Evolutionary conservation across 2,113 vertebrate species (phyloP).

Genomic region (Tyrannus savana): DNA sequence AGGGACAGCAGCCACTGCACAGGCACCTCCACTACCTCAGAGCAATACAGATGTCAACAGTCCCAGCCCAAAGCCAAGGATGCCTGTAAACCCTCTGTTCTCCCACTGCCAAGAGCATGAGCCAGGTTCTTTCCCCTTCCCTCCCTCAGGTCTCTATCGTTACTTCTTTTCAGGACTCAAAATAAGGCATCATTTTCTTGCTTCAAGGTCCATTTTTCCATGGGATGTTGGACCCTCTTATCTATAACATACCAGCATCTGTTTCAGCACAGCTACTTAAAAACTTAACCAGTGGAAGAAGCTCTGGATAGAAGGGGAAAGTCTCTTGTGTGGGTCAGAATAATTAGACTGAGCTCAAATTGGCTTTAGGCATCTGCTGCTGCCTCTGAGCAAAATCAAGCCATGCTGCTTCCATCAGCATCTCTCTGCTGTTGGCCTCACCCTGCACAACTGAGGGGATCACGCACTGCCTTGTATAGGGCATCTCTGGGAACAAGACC

Average conservation of each 20-base stretch:
- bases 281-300: background rate
- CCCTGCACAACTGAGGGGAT: background rate
- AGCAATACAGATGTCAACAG: background rate
- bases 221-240: background rate
- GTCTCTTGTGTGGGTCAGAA: slow-evolving; percentile 37
- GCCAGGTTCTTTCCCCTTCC: background rate
- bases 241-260: background rate
- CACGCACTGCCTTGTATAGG: background rate
- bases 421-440: background rate
- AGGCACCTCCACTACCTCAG: background rate
- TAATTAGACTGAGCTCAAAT: slow-evolving; percentile 46
- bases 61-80: background rate
- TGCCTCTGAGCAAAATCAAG: slow-evolving; percentile 54
- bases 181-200: background rate
- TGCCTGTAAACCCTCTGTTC: background rate
- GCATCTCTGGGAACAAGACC: slow-evolving; percentile 51
- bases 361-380: slow-evolving; percentile 49
- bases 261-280: background rate
- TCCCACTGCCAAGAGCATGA: background rate
- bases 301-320: slow-evolving; percentile 15
- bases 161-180: background rate
- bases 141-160: background rate
- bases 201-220: background rate
- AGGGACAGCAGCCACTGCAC: background rate
- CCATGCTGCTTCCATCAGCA: slow-evolving; percentile 60